Evolutionary conservation across 2,113 vertebrate genomes (phyloP), one percentile per base, ranked within the genome.

Genomic region (Alectura lathami): DNA sequence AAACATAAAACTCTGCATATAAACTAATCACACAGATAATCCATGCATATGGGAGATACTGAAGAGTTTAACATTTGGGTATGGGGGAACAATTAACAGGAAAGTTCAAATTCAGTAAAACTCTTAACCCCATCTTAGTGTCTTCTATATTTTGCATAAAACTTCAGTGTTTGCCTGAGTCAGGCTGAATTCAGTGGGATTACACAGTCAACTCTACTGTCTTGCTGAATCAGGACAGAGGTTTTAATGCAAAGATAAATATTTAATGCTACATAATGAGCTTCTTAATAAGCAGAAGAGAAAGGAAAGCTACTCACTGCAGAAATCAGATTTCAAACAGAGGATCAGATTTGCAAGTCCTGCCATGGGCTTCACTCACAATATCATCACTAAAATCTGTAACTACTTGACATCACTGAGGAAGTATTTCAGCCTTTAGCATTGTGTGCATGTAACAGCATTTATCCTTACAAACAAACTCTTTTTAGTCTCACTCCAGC

Each of bases 241-340:
- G 32, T 73, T 96, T 94, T 83, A 88, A 91, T 23, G n/a, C 38
- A 92, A 86, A 93, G 53, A 92, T 91, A 84, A 96, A 91, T 92
- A 91, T 87, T 93, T 93, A 74, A 96, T 89, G 42, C 21, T 89
- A 87, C 66, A 83, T 43, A 67, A 80, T 4, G 20, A 94, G 42
- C 92, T 83, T 90, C 42, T 77, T 69, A 83, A 70, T 77, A 88
- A 74, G 54, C 74, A 77, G 36, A 83, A 59, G 45, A 18, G 45
- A 91, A 84, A 75, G 48, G 60, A 89, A 86, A 91, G 32, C 38
- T 85, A 79, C 32, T 53, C 93, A 66, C 57, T 83, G 63, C 62
- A 95, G 68, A 94, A 94, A 85, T 32, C 30, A 59, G 59, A 73
- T 87, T 91, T 83, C 32, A 77, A 91, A 70, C 21, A 45, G 51